Evolutionary conservation across 2,113 vertebrate genomes (phyloP).

Genomic region (Myotis yumanensis): DNA sequence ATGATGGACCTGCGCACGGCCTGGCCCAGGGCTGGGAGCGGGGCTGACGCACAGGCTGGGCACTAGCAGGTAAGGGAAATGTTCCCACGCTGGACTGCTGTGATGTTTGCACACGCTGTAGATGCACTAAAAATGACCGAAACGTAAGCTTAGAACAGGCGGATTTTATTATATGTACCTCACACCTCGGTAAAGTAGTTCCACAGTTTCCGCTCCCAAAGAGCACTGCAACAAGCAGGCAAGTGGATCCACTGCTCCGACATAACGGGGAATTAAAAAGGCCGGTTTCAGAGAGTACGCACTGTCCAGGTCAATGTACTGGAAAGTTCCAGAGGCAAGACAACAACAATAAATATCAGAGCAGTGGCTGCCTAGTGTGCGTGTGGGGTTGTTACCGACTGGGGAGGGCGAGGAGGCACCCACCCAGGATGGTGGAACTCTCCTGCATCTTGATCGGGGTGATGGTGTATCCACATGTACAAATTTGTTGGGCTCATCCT

Average conservation of each 20-base stretch:
- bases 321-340: not conserved
- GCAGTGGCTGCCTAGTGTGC: not conserved
- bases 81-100: not conserved
- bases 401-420: not conserved
- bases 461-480: not conserved
- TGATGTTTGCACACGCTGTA: not conserved
- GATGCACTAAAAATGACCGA: not conserved
- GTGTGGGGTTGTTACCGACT: not conserved
- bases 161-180: not conserved
- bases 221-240: not conserved
- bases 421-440: not conserved
- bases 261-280: not conserved
- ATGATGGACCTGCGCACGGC: fast-evolving
- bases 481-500: not conserved
- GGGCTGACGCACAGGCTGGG: fast-evolving
- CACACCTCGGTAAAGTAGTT: not conserved
- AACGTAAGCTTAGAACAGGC: not conserved
- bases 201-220: not conserved
- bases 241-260: fast-evolving
- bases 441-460: not conserved
- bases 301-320: not conserved
- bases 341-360: not conserved
- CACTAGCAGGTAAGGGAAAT: not conserved
- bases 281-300: fast-evolving
- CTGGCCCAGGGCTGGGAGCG: not conserved